Base-by-base conservation (phyloP, 2,888 invertebrate genomes). In the Lordiphosa fenestrarum region DNA sequence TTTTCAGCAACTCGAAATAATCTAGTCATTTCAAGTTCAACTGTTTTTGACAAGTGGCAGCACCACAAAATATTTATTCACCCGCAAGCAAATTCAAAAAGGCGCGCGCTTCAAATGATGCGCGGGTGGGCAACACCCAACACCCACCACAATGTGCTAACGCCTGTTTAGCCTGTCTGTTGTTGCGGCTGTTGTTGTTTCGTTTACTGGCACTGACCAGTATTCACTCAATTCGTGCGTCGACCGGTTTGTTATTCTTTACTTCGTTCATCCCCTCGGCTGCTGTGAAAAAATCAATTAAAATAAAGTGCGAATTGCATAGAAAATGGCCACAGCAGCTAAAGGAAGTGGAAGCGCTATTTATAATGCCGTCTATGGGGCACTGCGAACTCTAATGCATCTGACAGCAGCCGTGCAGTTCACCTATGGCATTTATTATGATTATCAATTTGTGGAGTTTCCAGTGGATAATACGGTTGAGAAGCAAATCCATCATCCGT, bases 391-490 rank as follows among this genome's bases (percentile, higher is more conserved):
- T 7, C 58, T 89, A 42, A 38, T 89, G 39, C 94, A 94, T 86
- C 87, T 93, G n/a, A 84, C 92, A 67, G 94, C 92, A 6, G 92
- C 92, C 4, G 88, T 92, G 37, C 93, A 94, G 83, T 94, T 94
- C 86, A 91, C 90, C 60, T 93, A 91, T 88, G 93, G 92, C 39
- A 92, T 94, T 76, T 94, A 93, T 87, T 94, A 93, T 88, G 94
- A 94, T 87, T 93, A 91, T 87, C 90, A 89, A 62, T 92, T 92
- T 85, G 94, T 94, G 23, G 73, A 84, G 23, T 90, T 94, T 69
- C 94, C 94, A 1, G 44, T 44, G 10, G 33, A 44, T 10, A 53
- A 44, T 6, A 55, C 71, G 6, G 55, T 53, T 3, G 66, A 88
- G 85, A 71, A 76, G 68, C 67, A 40, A 6, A 59, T 76, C 2